A percentile compares a stretch with the other conserved stretches of the same genome.
phyloP scores from a whole-genome alignment of 2,888 invertebrate genomes.

The Megalurothrips usitatus region DNA sequence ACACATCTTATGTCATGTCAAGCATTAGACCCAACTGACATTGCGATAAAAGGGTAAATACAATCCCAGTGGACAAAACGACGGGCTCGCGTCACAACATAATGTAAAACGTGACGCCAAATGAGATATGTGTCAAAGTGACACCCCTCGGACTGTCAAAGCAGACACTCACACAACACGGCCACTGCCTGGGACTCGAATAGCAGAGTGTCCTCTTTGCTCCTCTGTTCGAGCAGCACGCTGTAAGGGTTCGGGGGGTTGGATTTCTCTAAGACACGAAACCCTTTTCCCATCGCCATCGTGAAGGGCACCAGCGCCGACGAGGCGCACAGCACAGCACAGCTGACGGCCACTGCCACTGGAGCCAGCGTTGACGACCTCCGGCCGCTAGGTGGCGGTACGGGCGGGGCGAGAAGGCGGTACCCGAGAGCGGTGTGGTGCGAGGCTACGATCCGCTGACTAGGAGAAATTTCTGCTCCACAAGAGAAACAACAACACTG shows the following conservation, averaged over 20 bases:
- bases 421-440: too few species aligned
- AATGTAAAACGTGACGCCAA: neutral
- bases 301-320: constrained; percentile 35
- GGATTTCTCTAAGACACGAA: constrained; percentile 83
- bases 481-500: neutral
- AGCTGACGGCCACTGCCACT: neutral
- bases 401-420: too few species aligned
- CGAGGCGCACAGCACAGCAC: neutral
- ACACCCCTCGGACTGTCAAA: constrained; percentile 16
- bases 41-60: neutral
- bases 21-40: neutral
- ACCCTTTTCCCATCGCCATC: constrained; percentile 94
- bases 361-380: too few species aligned
- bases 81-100: neutral
- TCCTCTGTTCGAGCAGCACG: constrained; percentile 82
- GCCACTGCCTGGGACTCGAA: constrained; percentile 93
- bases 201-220: constrained; percentile 77
- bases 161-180: constrained; percentile 60
- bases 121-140: constrained; percentile 2
- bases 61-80: neutral
- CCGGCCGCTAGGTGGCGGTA: too few species aligned
- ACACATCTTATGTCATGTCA: neutral
- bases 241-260: constrained; percentile 83
- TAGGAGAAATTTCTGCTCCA: too few species aligned
- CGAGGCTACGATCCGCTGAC: too few species aligned